Evolutionary conservation across 92 coral and sea anemone species (phyloP), one percentile per base, ranked within the genome.

Genomic region (Parazoanthus atlanticus): DNA sequence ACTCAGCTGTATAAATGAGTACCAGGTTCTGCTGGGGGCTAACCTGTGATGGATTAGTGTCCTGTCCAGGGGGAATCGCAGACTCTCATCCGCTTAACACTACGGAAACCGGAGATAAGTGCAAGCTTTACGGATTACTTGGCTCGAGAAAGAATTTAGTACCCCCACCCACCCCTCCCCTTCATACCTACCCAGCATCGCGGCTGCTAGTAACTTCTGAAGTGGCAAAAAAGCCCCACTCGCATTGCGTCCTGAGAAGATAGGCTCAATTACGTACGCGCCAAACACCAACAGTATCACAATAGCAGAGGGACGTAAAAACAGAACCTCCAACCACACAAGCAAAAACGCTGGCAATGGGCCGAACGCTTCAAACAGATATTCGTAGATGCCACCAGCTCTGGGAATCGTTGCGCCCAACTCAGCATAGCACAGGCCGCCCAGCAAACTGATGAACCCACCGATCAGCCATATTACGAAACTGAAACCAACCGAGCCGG

Each of bases 401-500:
- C n/a, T 81, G 12, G 69, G 91, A 19, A 88, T 88, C 74, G 76
- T 88, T 1, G 91, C 76, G 16, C 91, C 91, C 47, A 88, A 74
- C 69, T 88, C 91, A 2, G 81, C 86, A 52, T 88, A 88, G 32
- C 86, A 81, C 77, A 88, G 58, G 36, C 86, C 91, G 65, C 91
- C 91, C 64, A 86, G 76, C 80, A 81, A 73, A n/a, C 86, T 86
- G 6, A 88, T 83, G 5, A 88, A 47, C 5, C 91, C 91, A 71
- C 91, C 82, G 58, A 88, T 34, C 16, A 74, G 56, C 91, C 91
- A 88, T 31, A 88, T 81, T 17, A 88, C 56, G 33, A 88, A 58
- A 29, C 86, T 86, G 84, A 88, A 80, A 30, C 91, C 91, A 46
- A 88, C 91, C 34, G 91, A 88, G 16, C 91, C 91, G 15, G 86